Evolutionary conservation across 2,888 invertebrate genomes (phyloP), one percentile per base, ranked within the genome.

Genomic region (Parelbella ahira): DNA sequence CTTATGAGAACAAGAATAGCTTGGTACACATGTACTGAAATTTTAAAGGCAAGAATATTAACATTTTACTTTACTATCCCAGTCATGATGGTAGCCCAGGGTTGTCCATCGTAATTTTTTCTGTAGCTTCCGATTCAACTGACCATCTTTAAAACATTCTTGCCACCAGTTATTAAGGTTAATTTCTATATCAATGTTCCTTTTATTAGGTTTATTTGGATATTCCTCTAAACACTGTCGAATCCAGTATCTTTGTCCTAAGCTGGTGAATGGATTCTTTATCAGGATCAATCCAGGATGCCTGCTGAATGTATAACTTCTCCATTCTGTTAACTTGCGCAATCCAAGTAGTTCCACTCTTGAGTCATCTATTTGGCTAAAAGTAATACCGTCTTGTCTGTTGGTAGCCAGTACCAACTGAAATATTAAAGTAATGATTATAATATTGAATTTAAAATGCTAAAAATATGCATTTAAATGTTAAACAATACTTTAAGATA

Each of bases 61-160:
- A 56, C 50, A 51, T 60, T 78, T 83, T 82, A 93, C 92, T 90
- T 99, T 99, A 37, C 96, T 94, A 61, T 97, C 93, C 99, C 99
- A 99, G 72, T 99, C 93, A 77, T 99, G 98, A 79, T 99, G 99
- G 70, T 98, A 98, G 6, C 99, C 99, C 19, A 99, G 78, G 0
- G 99, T 99, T 1, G 94, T 91, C 99, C 99, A 99, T 57, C 99
- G 88, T 56, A 99, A 74, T 45, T 87, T 84, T 47, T 78, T 86
- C 45, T 69, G 60, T 54, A 88, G 46, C 52, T 66, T 56, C 60
- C 73, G 60, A 60, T 86, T 53, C 71, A 75, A 54, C 55, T 68
- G 50, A 13, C 62, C 69, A 63, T 71, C 79, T 79, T 63, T 60
- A 66, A 83, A 73, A 63, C 90, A 89, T 50, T 83, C 75, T 51